phyloP scores from a whole-genome alignment of 2,888 invertebrate species.

The Crossocerus cetratus region DNA sequence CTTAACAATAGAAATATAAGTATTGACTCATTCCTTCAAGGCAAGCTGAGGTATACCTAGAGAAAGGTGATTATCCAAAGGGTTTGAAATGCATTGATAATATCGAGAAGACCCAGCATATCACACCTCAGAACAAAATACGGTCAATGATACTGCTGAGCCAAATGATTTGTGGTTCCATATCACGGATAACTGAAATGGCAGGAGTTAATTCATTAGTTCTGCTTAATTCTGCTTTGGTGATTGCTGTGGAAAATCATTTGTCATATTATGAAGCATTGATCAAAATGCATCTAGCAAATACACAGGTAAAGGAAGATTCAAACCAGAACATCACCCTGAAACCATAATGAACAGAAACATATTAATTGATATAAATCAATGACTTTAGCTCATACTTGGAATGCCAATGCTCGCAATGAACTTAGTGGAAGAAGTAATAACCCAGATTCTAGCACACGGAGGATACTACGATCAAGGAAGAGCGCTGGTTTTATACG shows the following conservation, averaged over 20 bases:
- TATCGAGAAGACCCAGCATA: constrained; percentile 60
- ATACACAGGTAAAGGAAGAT: constrained; percentile 79
- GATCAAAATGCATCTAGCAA: constrained; percentile 88
- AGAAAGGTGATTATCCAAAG: constrained; percentile 74
- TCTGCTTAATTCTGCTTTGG: constrained; percentile 84
- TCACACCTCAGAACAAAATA: constrained; percentile 77
- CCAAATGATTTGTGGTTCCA: constrained; percentile 80
- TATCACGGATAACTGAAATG: constrained; percentile 80
- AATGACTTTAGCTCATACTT: constrained; percentile 81
- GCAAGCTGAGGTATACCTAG: constrained; percentile 73
- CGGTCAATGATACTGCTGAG: constrained; percentile 85
- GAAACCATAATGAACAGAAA: constrained; percentile 1
- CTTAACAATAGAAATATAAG: not conserved
- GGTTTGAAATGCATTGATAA: constrained; percentile 64
- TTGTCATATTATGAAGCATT: constrained; percentile 87
- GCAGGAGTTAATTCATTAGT: constrained; percentile 78
- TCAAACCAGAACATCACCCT: constrained; percentile 9
- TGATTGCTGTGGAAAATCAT: constrained; percentile 85
- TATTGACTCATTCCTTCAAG: constrained; percentile 53
- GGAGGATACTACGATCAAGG: constrained; percentile 90
- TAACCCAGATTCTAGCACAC: constrained; percentile 86
- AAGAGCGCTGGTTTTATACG: constrained; percentile 86
- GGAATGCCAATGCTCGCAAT: constrained; percentile 88
- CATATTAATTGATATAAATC: constrained; percentile 17
- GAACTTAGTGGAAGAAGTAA: constrained; percentile 83